phyloP scores from a whole-genome alignment of 2,888 invertebrate genomes.

The Troides oblongomaculatus region DNA sequence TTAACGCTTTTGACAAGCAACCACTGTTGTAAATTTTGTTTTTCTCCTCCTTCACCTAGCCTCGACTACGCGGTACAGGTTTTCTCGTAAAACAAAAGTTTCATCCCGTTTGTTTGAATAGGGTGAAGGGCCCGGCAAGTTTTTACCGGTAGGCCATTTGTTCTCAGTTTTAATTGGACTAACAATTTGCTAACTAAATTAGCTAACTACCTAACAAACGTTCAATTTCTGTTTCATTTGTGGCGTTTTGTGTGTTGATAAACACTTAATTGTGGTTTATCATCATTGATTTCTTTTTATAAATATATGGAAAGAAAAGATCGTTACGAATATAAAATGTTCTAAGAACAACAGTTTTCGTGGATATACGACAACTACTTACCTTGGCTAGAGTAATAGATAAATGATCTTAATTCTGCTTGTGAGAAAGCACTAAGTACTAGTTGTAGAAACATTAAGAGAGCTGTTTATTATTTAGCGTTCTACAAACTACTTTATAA shows the following conservation, averaged over 20 bases:
- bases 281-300: constrained; percentile 5
- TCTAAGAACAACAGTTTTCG: too few species aligned
- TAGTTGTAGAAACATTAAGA: too few species aligned
- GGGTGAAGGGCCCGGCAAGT: constrained; percentile 27
- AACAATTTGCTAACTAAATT: constrained; percentile 28
- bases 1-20: constrained; percentile 1
- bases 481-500: too few species aligned
- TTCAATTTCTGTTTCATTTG: constrained; percentile 23
- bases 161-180: constrained; percentile 29
- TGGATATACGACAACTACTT: too few species aligned
- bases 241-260: constrained; percentile 18
- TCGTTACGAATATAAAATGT: too few species aligned
- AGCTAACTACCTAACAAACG: constrained; percentile 29
- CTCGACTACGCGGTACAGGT: constrained; percentile 16
- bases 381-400: too few species aligned
- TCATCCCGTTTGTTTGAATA: constrained; percentile 25
- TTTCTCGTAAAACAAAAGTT: constrained; percentile 28
- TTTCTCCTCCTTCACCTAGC: constrained; percentile 7
- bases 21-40: constrained; percentile 5
- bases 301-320: not conserved
- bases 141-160: constrained; percentile 29
- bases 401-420: too few species aligned
- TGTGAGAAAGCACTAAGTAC: too few species aligned
- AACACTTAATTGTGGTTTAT: constrained; percentile 10
- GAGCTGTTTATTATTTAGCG: too few species aligned